A percentile compares a stretch with the other conserved stretches of the same genome.
phyloP scores from a whole-genome alignment of 2,888 invertebrate genomes.

The Patella ulyssiponensis region DNA sequence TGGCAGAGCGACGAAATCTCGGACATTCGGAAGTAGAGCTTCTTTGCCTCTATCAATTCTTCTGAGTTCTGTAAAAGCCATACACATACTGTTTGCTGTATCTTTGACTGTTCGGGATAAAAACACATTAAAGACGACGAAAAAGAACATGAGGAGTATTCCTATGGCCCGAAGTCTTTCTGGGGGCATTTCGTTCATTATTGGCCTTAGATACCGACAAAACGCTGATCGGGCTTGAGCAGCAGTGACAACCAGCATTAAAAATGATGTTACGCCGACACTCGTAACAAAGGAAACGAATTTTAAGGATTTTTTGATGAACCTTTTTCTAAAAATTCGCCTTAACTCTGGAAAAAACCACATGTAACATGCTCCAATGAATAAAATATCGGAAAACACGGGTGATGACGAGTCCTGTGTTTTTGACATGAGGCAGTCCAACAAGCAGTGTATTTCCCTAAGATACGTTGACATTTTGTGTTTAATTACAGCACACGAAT shows the following conservation, averaged over 20 bases:
- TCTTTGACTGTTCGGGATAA: background rate
- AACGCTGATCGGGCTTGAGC: background rate
- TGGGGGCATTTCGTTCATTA: background rate
- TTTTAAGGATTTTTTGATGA: background rate
- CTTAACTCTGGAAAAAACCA: background rate
- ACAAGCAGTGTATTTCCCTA: too few species aligned
- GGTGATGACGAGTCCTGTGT: background rate
- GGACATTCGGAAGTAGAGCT: too few species aligned
- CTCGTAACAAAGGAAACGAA: background rate
- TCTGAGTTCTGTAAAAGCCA: background rate
- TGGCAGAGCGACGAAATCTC: too few species aligned
- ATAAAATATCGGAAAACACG: background rate
- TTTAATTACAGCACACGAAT: too few species aligned
- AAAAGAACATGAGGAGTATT: background rate
- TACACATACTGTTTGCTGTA: background rate
- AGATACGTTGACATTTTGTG: too few species aligned
- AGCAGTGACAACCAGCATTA: background rate
- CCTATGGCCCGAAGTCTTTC: background rate
- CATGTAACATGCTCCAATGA: conserved; percentile 5
- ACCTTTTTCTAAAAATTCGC: background rate
- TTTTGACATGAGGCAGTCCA: too few species aligned
- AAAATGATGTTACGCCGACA: background rate
- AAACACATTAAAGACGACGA: background rate
- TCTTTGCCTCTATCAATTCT: too few species aligned
- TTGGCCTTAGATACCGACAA: background rate